These are phyloP conservation scores for Trichopoda pennipes DNA, from an alignment of 2,888 invertebrate genomes.

Conservation along the genomic window DNA sequence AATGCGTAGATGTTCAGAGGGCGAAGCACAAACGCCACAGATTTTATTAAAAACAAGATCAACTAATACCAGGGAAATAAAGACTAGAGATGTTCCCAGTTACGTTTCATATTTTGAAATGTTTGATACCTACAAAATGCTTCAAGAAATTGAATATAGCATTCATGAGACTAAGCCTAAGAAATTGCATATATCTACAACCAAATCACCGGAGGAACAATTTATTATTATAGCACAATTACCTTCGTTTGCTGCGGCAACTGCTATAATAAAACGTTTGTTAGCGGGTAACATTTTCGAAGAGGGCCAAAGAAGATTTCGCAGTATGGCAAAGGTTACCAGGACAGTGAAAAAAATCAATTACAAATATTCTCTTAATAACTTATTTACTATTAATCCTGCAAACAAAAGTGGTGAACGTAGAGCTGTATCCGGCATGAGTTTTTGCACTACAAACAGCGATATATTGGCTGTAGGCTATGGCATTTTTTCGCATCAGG, in stretches of 20 bases:
- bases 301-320: slow-evolving; percentile 85
- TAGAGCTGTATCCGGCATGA: slow-evolving; percentile 83
- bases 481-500: slow-evolving; percentile 85
- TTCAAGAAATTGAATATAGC: slow-evolving; percentile 68
- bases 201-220: slow-evolving; percentile 60
- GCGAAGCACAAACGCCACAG: slow-evolving; percentile 86
- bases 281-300: slow-evolving; percentile 85
- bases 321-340: slow-evolving; percentile 84
- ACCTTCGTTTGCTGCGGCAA: slow-evolving; percentile 83
- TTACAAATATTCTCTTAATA: slow-evolving; percentile 85
- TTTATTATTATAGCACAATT: slow-evolving; percentile 63
- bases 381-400: slow-evolving; percentile 85
- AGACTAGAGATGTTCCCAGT: slow-evolving; percentile 83
- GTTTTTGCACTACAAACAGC: slow-evolving; percentile 85
- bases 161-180: slow-evolving; percentile 55
- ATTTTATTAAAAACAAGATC: slow-evolving; percentile 85
- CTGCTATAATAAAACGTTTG: slow-evolving; percentile 86
- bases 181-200: slow-evolving; percentile 69
- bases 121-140: slow-evolving; percentile 85
- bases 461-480: slow-evolving; percentile 89
- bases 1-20: slow-evolving; percentile 85
- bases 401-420: slow-evolving; percentile 75
- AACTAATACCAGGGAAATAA: slow-evolving; percentile 83
- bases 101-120: slow-evolving; percentile 90
- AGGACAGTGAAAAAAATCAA: slow-evolving; percentile 84